Evolutionary conservation across 2,888 invertebrate species (phyloP), one percentile per base, ranked within the genome.

Genomic region (Microctonus brassicae): DNA sequence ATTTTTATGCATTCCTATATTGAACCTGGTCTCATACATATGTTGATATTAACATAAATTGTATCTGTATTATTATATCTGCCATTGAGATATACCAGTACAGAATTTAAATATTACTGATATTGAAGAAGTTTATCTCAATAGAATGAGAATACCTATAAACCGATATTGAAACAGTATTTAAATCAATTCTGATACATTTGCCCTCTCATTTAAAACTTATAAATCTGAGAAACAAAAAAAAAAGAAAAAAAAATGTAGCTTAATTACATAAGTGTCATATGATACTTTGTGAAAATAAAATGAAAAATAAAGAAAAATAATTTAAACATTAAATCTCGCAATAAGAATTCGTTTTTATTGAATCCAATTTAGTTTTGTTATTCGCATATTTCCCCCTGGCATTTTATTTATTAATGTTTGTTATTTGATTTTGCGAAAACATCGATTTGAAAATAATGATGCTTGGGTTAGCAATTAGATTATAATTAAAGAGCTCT

Each of bases 361-460:
- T 63, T 52, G n/a, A 47, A 61, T 13, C 34, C 47, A 26, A 39
- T 52, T 47, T 47, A 26, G 9, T 39, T 47, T 52, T 63, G 17
- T 47, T 63, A 47, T 63, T 63, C 52, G 52, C 63, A 63, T 52
- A 63, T 24, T 11, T 39, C 39, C 61, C 61, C 10, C 61, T 22
- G 39, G 39, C 61, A 61, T 34, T 39, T 5, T 13, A 47, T 17
- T 47, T 17, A 47, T 47, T 47, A 6, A n/a, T 47, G 3, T 47
- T 47, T 55, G 10, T 26, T 55, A 9, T 55, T 55, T 26, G 6
- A 10, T 1, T 24, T 10, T 11, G n/a, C 3, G 24, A 13, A 55
- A 26, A 55, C 17, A 11, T 55, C n/a, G 11, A n/a, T 55, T 11
- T 22, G 13, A 13, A 55, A 55, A 55, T 55, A 10, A 26, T 33